Base-by-base conservation (phyloP, 2,888 invertebrate genomes). In the Hyalella azteca region DNA sequence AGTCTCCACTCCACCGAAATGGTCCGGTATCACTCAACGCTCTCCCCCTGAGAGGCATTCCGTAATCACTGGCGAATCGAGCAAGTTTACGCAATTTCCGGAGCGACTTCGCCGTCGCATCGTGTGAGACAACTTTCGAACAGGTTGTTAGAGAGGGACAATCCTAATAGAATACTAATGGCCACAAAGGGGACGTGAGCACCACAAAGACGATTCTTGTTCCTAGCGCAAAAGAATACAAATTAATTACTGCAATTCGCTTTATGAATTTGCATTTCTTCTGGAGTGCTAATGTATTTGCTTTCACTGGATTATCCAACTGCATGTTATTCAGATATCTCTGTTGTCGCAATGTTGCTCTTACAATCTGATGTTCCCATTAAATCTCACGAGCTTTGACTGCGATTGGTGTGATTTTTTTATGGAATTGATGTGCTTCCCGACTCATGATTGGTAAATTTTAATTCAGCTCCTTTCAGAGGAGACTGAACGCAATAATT, bases 141-240 rank as follows among this genome's bases (percentile, higher is more conserved):
- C 45, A 45, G 75, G 75, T 75, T 75, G 75, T 75, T 75, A 75
- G 75, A n/a, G 75, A 75, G 75, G 45, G 40, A 45, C 41, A 41
- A 26, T 26, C 41, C 45, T 45, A 75, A 75, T 75, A 75, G 75
- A 75, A 75, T 75, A 75, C 75, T 45, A 75, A 75, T 75, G 75
- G 75, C 40, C 26, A 75, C 66, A 66, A 66, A 66, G 39, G 66
- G 66, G 66, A 66, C 66, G 66, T 66, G 32, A 66, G 36, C 36
- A 36, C 66, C 36, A 36, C 66, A 66, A 66, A 66, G 66, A 36
- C 19, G 66, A 66, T 66, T 66, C 36, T 66, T 66, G 5, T 36
- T 39, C 66, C 36, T 4, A 22, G 66, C 36, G 66, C 9, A n/a
- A 36, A 36, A 66, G 36, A 66, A 66, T 9, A 29, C 7, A 66